These are phyloP conservation scores for Drosophila silvestris DNA, from an alignment of 2,888 invertebrate species.

Conservation along the genomic window DNA sequence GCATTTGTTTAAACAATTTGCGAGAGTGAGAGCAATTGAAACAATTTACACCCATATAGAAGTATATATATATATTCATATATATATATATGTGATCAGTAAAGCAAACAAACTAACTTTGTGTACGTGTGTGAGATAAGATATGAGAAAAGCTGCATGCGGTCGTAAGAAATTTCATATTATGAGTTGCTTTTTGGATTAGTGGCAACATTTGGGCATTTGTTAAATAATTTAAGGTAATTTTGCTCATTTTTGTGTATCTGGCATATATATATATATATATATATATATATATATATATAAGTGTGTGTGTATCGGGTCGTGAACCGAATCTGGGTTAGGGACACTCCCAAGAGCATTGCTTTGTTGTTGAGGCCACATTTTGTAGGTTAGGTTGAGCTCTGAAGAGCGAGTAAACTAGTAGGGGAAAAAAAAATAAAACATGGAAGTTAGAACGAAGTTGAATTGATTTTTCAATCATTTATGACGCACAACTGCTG, in stretches of 20 bases:
- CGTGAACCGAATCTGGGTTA: conserved; percentile 65
- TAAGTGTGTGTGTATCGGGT: conserved; percentile 17
- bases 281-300: background rate
- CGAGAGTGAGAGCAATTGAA: conserved; percentile 26
- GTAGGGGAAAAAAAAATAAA: background rate
- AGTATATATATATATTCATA: conserved; percentile 5
- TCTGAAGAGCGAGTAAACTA: conserved; percentile 10
- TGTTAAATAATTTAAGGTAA: conserved; percentile 55
- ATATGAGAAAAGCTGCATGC: conserved; percentile 38
- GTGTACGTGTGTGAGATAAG: conserved; percentile 46
- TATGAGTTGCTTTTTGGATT: conserved; percentile 17
- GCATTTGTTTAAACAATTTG: conserved; percentile 67
- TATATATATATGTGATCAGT: conserved; percentile 24
- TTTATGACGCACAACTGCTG: conserved; percentile 1
- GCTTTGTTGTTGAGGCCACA: conserved; percentile 15
- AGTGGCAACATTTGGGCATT: background rate
- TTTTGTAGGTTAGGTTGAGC: conserved; percentile 44
- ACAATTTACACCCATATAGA: conserved; percentile 21
- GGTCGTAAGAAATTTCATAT: conserved; percentile 16
- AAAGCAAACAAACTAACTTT: conserved; percentile 48
- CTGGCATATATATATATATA: background rate
- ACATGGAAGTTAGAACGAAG: conserved; percentile 19
- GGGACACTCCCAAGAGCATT: conserved; percentile 66
- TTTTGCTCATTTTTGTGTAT: conserved; percentile 18
- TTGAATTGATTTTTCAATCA: conserved; percentile 61